Evolutionary conservation across 2,888 invertebrate genomes (phyloP).

Genomic region (Bellardia pandia): DNA sequence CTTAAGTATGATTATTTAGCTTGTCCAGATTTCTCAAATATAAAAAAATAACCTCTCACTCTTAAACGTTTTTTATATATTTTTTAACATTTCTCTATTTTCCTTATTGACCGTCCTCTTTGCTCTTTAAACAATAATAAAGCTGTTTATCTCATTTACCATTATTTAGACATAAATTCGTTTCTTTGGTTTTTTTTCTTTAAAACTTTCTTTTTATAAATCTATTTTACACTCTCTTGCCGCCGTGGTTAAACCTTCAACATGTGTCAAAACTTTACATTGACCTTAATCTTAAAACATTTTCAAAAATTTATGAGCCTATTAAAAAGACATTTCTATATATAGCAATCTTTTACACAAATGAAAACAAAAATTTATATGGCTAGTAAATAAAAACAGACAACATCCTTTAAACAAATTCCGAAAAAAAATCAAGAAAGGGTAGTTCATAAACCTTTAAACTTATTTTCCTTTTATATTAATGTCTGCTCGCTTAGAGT

Average conservation of each 20-base stretch:
- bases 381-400: background rate
- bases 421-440: background rate
- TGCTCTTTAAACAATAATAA: background rate
- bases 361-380: background rate
- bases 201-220: background rate
- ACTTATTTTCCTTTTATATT: background rate
- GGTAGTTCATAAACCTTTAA: slow-evolving; percentile 12
- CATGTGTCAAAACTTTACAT: slow-evolving; percentile 26
- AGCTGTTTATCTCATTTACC: background rate
- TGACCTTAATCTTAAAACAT: slow-evolving; percentile 9
- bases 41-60: too few relatives aligned
- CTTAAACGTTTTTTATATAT: too few relatives aligned
- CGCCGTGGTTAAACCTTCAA: slow-evolving; percentile 16
- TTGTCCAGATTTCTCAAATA: too few relatives aligned
- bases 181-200: background rate
- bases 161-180: slow-evolving; percentile 14
- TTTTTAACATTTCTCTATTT: background rate
- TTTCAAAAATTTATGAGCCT: slow-evolving; percentile 9
- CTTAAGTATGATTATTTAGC: too few relatives aligned
- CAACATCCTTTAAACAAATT: background rate
- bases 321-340: slow-evolving; percentile 37
- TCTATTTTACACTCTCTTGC: background rate
- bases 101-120: background rate
- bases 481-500: slow-evolving; percentile 5
- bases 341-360: slow-evolving; percentile 10